Evolutionary conservation across 2,888 invertebrate species (phyloP).

Genomic region (Ptilodon capucinus): DNA sequence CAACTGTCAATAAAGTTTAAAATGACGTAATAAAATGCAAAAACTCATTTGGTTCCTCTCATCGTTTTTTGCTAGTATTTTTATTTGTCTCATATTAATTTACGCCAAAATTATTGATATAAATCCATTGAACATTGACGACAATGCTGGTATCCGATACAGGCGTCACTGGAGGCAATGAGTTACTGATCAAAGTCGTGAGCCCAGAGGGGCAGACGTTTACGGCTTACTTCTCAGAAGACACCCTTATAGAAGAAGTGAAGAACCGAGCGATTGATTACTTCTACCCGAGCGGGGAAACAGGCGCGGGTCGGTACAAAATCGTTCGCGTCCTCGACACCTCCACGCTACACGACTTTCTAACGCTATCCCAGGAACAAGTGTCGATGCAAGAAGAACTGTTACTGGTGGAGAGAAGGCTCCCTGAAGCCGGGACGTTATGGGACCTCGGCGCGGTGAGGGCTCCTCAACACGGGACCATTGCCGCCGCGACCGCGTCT

Average conservation of each 20-base stretch:
- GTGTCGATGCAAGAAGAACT: conserved; percentile 65
- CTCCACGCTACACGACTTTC: conserved; percentile 64
- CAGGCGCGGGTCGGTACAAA: conserved; percentile 61
- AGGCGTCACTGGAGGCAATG: conserved; percentile 44
- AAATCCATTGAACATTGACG: background rate
- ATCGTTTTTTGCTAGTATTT: conserved; percentile 52
- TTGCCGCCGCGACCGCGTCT: conserved; percentile 70
- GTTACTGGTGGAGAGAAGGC: conserved; percentile 60
- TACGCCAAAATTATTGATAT: conserved; percentile 28
- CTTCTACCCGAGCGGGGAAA: conserved; percentile 70
- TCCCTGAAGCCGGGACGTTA: conserved; percentile 64
- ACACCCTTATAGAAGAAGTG: conserved; percentile 68
- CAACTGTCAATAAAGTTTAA: conserved; percentile 6
- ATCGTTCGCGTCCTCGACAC: conserved; percentile 67
- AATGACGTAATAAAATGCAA: conserved; percentile 46
- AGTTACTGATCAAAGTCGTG: conserved; percentile 63
- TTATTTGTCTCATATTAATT: conserved; percentile 46
- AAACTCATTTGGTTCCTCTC: conserved; percentile 51
- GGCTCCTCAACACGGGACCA: conserved; percentile 63
- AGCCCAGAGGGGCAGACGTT: conserved; percentile 69
- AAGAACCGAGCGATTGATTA: conserved; percentile 65
- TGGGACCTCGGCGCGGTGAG: conserved; percentile 73
- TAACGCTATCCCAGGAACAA: conserved; percentile 66
- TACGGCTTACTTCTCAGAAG: conserved; percentile 59
- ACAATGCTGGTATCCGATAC: conserved; percentile 66